Evolutionary conservation across 2,797 vertebrate genomes (phyloP).

Genomic region (Scolopax bukidnonensis): DNA sequence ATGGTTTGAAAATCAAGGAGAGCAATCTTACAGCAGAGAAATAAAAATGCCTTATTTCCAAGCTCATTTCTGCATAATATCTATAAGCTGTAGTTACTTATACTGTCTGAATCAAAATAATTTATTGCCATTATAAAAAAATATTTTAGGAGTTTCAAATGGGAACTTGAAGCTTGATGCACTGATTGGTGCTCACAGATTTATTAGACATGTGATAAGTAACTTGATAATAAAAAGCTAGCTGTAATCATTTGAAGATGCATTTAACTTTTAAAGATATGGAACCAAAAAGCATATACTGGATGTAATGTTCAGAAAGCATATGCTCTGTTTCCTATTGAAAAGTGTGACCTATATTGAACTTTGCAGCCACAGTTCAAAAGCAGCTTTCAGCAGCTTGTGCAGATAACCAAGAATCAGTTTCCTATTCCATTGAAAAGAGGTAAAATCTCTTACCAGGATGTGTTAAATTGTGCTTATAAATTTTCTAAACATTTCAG

Average conservation of each 20-base stretch:
- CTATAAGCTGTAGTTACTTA: conserved; percentile 15
- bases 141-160: conserved; percentile 2
- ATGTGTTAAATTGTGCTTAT: background rate
- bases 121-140: conserved; percentile 35
- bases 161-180: background rate
- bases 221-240: conserved; percentile 19
- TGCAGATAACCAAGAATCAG: background rate
- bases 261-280: conserved; percentile 18
- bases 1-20: conserved; percentile 30
- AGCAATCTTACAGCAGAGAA: conserved; percentile 16
- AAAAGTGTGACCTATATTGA: background rate
- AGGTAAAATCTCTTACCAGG: background rate
- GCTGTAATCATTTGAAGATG: background rate
- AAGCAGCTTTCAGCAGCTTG: background rate
- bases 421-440: background rate
- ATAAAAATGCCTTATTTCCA: conserved; percentile 44
- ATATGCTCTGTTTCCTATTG: background rate
- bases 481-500: background rate
- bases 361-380: background rate
- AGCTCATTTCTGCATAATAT: background rate
- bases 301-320: background rate
- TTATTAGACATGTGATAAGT: conserved; percentile 16
- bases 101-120: conserved; percentile 41
- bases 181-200: conserved; percentile 6
- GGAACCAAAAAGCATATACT: background rate